Base-by-base conservation (phyloP, 2,888 invertebrate genomes). In the Colletes collaris region DNA sequence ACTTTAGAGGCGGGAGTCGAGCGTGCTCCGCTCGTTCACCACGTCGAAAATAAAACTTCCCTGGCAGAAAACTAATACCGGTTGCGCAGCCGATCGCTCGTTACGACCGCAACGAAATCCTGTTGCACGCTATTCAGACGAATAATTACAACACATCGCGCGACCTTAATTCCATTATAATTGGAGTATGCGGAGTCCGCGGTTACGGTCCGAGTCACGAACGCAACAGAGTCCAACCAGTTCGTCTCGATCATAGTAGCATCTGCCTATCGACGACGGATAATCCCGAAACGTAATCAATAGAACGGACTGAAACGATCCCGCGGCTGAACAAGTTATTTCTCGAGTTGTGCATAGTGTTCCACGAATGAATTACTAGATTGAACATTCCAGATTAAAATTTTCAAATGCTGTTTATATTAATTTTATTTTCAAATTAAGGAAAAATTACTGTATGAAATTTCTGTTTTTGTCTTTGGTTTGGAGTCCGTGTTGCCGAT, bases 161-260 rank as follows among this genome's bases (percentile, higher is more conserved):
- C 69, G 69, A 64, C 79, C 78, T 64, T 78, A 78, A 78, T 78
- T 69, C 78, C 78, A 78, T 78, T 78, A 78, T 78, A 78, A 78
- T 78, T 78, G 69, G 78, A 69, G 64, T 76, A 76, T 65, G 56
- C 55, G 64, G 52, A 58, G 64, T 69, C 69, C 69, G 59, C 44
- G 63, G 77, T 64, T 66, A 40, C 46, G 69, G 40, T 37, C 50
- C 56, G 40, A 50, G 49, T 69, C 63, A 64, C 64, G 53, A 64
- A 40, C 35, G 52, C 78, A 65, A 66, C 55, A 46, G 74, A 62
- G 62, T 58, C 52, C 76, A 59, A 58, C 46, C 56, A 60, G 60
- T 58, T 46, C 53, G 70, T 60, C 27, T 53, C 53, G 49, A 66
- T 60, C 66, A 66, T 46, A 64, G 37, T 27, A 16, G 44, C 27